phyloP scores from a whole-genome alignment of 2,888 invertebrate species.

The Ferdinandea cuprea region DNA sequence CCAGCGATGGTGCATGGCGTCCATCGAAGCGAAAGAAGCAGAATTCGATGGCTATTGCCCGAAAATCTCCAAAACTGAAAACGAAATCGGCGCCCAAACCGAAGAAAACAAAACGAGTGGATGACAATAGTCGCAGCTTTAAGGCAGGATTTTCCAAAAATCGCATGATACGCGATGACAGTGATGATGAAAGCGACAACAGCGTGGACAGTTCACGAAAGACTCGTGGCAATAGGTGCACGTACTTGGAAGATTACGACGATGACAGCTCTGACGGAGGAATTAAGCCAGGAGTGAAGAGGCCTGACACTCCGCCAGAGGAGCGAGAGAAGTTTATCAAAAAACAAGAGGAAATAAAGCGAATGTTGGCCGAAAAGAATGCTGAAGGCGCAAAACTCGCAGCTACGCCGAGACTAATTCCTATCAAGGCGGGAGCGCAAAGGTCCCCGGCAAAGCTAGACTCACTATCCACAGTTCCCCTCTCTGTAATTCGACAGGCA shows the following conservation, averaged over 20 bases:
- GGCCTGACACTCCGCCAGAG: slow-evolving; percentile 83
- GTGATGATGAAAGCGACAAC: slow-evolving; percentile 85
- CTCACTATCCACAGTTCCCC: slow-evolving; percentile 82
- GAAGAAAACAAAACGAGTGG: slow-evolving; percentile 79
- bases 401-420: slow-evolving; percentile 80
- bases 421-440: slow-evolving; percentile 77
- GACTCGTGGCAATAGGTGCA: slow-evolving; percentile 82
- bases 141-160: slow-evolving; percentile 85
- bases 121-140: slow-evolving; percentile 82
- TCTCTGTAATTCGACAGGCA: slow-evolving; percentile 82
- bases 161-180: slow-evolving; percentile 90
- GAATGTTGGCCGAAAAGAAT: slow-evolving; percentile 83
- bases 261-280: slow-evolving; percentile 83
- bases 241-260: slow-evolving; percentile 82
- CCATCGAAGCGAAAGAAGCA: slow-evolving; percentile 81
- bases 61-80: slow-evolving; percentile 80
- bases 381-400: slow-evolving; percentile 82
- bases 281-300: slow-evolving; percentile 82
- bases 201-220: slow-evolving; percentile 83
- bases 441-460: slow-evolving; percentile 79
- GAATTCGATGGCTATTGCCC: slow-evolving; percentile 76
- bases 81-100: slow-evolving; percentile 64
- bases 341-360: slow-evolving; percentile 83
- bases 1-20: slow-evolving; percentile 81
- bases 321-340: slow-evolving; percentile 83